Base-by-base conservation (phyloP, 2,113 vertebrate genomes). In the Trogon surrucura region DNA sequence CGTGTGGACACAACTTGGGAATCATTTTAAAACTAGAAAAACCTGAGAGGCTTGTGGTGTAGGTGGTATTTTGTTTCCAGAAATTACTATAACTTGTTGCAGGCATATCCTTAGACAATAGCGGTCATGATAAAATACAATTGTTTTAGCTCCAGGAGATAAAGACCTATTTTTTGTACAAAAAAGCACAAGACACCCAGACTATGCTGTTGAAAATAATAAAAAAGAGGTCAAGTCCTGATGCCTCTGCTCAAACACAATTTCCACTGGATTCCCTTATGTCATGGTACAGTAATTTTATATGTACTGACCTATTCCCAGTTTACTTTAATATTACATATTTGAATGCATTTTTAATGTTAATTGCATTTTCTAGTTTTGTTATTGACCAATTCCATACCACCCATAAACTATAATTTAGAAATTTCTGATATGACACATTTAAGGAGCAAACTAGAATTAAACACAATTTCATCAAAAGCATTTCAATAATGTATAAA, bases 51-150 rank as follows among this genome's bases (percentile, higher is more conserved):
- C 16, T 89, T 77, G 57, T 44, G 27, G 25, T 61, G 34, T 56
- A 69, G 27, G 62, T 91, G 47, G 62, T 51, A 61, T 89, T 93
- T 80, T 88, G 13, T 75, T 89, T 88, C 81, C 79, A 95, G 60
- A 83, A 95, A 87, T 85, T 80, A 66, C 66, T 91, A 30, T 87
- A 77, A 80, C 36, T 85, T 88, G 58, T 73, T 93, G 87, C 47
- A 88, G 64, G 36, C 36, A 47, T 50, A 91, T 70, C 62, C 58
- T 77, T 62, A 93, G 81, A 89, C 54, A 94, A 58, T 32, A 95
- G 45, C 0, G 0, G 22, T 78, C 38, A 58, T 41, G 64, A 77
- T 89, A 80, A 95, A 89, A 81, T 27, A 25, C 69, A 96, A 77
- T 61, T 44, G 45, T 3, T 78, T 51, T 56, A 77, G 51, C 9